These are phyloP conservation scores for Scaptomyza reducta DNA, from an alignment of 2,888 invertebrate species.

Conservation along the genomic window DNA sequence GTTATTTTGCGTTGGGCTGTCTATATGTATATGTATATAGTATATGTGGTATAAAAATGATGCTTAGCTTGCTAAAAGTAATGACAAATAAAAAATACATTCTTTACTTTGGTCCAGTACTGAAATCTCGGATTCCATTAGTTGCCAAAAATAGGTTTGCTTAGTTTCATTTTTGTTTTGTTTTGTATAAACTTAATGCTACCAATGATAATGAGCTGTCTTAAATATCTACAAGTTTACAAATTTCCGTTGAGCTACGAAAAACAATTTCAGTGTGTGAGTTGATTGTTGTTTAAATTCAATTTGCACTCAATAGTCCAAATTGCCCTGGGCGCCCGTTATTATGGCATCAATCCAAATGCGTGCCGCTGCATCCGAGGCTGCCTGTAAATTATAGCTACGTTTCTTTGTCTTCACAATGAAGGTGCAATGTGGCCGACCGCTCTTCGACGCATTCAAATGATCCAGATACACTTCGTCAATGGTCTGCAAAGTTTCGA, in stretches of 20 bases:
- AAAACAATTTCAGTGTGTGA: constrained; percentile 1
- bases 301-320: constrained; percentile 83
- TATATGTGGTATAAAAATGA: constrained; percentile 29
- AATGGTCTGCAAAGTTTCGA: constrained; percentile 92
- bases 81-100: constrained; percentile 69
- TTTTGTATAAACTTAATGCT: constrained; percentile 8
- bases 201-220: constrained; percentile 33
- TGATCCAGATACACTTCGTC: constrained; percentile 99
- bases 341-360: constrained; percentile 94
- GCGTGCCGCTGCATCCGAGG: constrained; percentile 96
- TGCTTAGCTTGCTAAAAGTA: constrained; percentile 39
- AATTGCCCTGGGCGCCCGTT: constrained; percentile 84
- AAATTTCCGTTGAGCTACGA: constrained; percentile 35
- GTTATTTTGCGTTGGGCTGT: constrained; percentile 50
- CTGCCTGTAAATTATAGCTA: constrained; percentile 95
- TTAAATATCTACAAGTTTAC: constrained; percentile 44
- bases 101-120: constrained; percentile 76
- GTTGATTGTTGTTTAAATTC: too few species aligned
- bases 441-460: constrained; percentile 95
- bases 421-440: constrained; percentile 95
- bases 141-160: constrained; percentile 56
- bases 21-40: constrained; percentile 3
- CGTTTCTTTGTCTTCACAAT: constrained; percentile 96
- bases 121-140: constrained; percentile 78
- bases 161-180: constrained; percentile 31